phyloP scores from a whole-genome alignment of 2,888 invertebrate species.

The Drosophila neutralis region DNA sequence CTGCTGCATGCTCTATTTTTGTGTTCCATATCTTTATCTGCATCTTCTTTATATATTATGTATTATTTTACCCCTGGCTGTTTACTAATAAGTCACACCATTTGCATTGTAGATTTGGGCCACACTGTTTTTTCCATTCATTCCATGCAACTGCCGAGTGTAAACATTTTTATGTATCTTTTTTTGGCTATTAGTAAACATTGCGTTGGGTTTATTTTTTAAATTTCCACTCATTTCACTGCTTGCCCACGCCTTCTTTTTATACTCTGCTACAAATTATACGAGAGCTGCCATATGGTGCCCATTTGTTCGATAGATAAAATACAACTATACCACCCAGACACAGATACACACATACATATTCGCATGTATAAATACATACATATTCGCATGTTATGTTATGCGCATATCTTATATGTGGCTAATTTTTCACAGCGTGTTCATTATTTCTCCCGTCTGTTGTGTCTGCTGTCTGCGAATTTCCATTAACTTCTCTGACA shows the following conservation, averaged over 20 bases:
- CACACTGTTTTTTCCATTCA: constrained; percentile 27
- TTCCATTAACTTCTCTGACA: constrained; percentile 21
- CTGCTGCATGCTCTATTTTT: constrained; percentile 23
- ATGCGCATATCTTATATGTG: constrained; percentile 30
- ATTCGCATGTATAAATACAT: constrained; percentile 10
- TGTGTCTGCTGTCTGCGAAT: constrained; percentile 8
- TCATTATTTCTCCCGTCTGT: constrained; percentile 2
- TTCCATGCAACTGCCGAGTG: constrained; percentile 53
- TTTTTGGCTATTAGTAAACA: constrained; percentile 68
- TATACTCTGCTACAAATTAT: constrained; percentile 44
- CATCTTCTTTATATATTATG: constrained; percentile 18
- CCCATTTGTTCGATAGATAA: constrained; percentile 42
- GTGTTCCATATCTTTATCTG: constrained; percentile 19
- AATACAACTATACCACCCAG: not conserved
- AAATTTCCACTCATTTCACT: constrained; percentile 61
- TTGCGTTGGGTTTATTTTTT: constrained; percentile 51
- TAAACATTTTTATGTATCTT: constrained; percentile 61
- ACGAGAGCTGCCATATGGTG: constrained; percentile 69
- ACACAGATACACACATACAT: not conserved
- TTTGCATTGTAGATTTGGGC: constrained; percentile 70
- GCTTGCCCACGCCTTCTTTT: constrained; percentile 33
- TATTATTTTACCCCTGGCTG: constrained; percentile 42
- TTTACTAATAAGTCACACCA: constrained; percentile 67
- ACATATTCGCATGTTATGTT: constrained; percentile 10
- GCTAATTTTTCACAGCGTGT: constrained; percentile 45